Percentiles rank a stretch among this genome's conserved stretches.
Evolutionary conservation across 2,797 vertebrate species (phyloP).

Genomic region (Dallia pectoralis): DNA sequence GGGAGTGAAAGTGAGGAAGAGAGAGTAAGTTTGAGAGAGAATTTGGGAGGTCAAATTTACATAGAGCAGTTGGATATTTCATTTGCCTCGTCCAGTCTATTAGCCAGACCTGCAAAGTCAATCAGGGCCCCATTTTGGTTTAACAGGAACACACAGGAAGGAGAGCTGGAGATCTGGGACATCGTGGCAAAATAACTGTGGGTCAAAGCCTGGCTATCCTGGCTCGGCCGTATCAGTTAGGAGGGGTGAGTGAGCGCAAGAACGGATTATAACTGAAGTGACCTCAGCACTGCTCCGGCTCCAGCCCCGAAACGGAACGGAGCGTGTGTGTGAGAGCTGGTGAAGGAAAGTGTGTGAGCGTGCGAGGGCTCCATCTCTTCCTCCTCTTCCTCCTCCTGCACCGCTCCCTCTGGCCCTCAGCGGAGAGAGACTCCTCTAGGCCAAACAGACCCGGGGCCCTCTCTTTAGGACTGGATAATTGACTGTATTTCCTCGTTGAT

Average conservation of each 20-base stretch:
- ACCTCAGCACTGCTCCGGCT: constrained; percentile 64
- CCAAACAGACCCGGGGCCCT: constrained; percentile 77
- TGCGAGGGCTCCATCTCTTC: constrained; percentile 11
- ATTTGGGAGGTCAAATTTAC: constrained; percentile 66
- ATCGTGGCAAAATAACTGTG: constrained; percentile 71
- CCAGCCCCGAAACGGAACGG: constrained; percentile 58
- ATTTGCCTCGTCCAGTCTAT: constrained; percentile 85
- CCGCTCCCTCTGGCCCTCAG: constrained; percentile 57
- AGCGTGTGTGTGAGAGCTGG: constrained; percentile 6
- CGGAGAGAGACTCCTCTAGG: constrained; percentile 82
- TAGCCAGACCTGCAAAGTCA: constrained; percentile 77
- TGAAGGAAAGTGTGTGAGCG: constrained; percentile 18
- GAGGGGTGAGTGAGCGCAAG: constrained; percentile 62
- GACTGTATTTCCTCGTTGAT: constrained; percentile 98
- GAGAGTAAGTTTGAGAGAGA: too few species aligned
- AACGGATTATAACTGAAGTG: constrained; percentile 78
- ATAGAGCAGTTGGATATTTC: constrained; percentile 75
- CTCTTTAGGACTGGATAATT: constrained; percentile 95
- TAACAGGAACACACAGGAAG: constrained; percentile 73
- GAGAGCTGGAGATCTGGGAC: constrained; percentile 77
- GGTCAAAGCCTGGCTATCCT: constrained; percentile 64
- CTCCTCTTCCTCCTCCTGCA: constrained; percentile 33
- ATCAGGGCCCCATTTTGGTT: constrained; percentile 75
- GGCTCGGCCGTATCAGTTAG: constrained; percentile 65
- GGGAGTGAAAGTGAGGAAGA: constrained; percentile 45